Conservation (phyloP, 2,888 invertebrate genomes). For the Hanleya hanleyi region DNA sequence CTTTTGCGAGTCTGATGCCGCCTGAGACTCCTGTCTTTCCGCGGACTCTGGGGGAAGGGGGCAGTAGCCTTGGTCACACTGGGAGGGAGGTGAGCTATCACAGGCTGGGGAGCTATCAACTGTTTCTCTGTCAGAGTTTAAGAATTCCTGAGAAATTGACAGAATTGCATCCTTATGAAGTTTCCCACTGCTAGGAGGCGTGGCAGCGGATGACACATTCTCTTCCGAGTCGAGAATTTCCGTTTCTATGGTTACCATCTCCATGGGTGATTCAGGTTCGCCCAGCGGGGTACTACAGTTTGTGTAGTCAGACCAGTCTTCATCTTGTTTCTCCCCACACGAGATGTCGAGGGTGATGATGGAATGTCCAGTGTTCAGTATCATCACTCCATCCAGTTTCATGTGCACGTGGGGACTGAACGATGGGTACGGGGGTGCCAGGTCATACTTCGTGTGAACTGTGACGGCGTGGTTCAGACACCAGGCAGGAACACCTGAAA, state of each 20-base stretch:
- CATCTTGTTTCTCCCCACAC: background rate
- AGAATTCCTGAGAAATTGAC: background rate
- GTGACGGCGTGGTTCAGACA: constrained; percentile 93
- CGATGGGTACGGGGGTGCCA: constrained; percentile 78
- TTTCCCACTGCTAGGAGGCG: background rate
- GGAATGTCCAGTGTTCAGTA: constrained; percentile 88
- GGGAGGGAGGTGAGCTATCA: background rate
- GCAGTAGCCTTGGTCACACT: background rate
- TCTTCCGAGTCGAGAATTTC: background rate
- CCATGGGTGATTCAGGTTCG: constrained; percentile 4
- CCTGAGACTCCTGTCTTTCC: background rate
- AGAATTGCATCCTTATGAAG: constrained; percentile 1
- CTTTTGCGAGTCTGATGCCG: background rate
- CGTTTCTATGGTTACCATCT: background rate
- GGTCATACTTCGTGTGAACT: constrained; percentile 92
- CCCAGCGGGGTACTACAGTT: constrained; percentile 1
- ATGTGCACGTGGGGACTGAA: constrained; percentile 71
- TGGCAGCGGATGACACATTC: background rate
- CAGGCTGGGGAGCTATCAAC: constrained; percentile 44
- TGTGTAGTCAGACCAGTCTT: constrained; percentile 2
- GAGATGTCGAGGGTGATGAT: constrained; percentile 84
- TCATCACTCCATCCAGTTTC: constrained; percentile 78
- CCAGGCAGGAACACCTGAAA: constrained; percentile 28
- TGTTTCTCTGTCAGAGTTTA: constrained; percentile 54
- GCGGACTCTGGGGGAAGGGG: background rate